phyloP scores from a whole-genome alignment of 2,888 invertebrate genomes.

The Craniophora ligustri region DNA sequence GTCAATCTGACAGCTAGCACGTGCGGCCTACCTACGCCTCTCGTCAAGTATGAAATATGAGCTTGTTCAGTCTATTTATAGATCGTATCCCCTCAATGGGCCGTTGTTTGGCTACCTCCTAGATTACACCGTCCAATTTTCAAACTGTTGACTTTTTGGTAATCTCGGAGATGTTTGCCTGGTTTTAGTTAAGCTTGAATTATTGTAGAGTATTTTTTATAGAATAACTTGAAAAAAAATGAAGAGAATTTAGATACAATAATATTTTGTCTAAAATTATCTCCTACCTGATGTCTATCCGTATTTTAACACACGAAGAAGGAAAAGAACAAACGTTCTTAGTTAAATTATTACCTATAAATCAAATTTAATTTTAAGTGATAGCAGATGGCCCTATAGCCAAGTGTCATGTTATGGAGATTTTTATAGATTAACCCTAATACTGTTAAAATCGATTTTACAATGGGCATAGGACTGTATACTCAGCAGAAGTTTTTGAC shows the following conservation, averaged over 20 bases:
- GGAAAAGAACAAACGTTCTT: too few relatives aligned
- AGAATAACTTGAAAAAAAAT: neutral
- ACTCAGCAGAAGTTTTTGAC: too few relatives aligned
- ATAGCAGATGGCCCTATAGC: too few relatives aligned
- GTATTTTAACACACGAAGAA: too few relatives aligned
- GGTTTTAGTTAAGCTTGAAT: constrained; percentile 25
- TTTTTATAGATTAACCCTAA: too few relatives aligned
- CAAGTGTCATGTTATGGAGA: too few relatives aligned
- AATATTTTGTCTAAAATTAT: too few relatives aligned
- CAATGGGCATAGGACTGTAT: too few relatives aligned
- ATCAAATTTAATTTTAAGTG: too few relatives aligned
- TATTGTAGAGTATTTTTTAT: constrained; percentile 17
- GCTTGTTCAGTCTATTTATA: constrained; percentile 39
- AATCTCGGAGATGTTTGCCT: constrained; percentile 27
- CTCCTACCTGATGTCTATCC: too few relatives aligned
- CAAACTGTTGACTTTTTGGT: constrained; percentile 43
- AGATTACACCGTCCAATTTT: constrained; percentile 58
- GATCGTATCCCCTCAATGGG: constrained; percentile 77
- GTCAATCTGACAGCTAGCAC: constrained; percentile 66
- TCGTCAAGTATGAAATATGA: constrained; percentile 43
- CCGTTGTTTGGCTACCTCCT: constrained; percentile 73
- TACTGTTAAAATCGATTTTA: too few relatives aligned
- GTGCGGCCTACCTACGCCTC: constrained; percentile 65
- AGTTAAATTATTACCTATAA: too few relatives aligned
- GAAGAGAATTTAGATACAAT: neutral